Base-by-base conservation (phyloP, 1,140 invertebrate species). In the Coenobita brevimanus region DNA sequence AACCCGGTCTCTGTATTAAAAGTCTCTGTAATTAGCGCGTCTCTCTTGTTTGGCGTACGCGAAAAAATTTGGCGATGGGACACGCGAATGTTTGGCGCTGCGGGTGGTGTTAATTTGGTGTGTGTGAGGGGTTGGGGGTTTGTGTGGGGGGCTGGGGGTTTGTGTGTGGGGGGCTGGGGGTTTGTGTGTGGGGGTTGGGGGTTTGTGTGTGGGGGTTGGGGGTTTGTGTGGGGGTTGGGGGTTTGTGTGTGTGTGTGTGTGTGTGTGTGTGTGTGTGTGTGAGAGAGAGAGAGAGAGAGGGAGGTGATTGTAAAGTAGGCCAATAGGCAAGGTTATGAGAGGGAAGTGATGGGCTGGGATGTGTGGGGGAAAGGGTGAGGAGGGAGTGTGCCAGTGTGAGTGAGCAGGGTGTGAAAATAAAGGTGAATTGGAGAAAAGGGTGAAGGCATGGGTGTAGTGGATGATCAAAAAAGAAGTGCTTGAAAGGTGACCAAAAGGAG, bases 211-310 rank as follows among this genome's bases (percentile, higher is more conserved):
- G n/a, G n/a, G n/a, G n/a, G n/a, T n/a, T n/a, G n/a, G n/a, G n/a
- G n/a, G n/a, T n/a, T n/a, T 10, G n/a, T 57, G n/a, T 57, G 54
- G 10, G 36, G 67, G 36, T 30, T 30, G 67, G 36, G 62, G 27
- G 62, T 67, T 24, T 67, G 62, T 67, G 62, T 67, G 67, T 71
- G 67, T 71, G 67, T 71, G 67, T 71, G 62, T 67, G 67, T 71
- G 67, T 71, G 67, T 71, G 67, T 30, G 67, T 71, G 67, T 71
- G 67, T 71, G 67, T 71, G 67, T 71, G 67, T 30, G 67, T 3
- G 13, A n/a, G 36, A 38, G 30, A 33, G 62, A 24, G 62, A 21
- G 10, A 57, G n/a, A n/a, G n/a, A n/a, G n/a, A n/a, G n/a, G n/a
- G n/a, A n/a, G n/a, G n/a, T n/a, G n/a, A n/a, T n/a, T n/a, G n/a